phyloP scores from a whole-genome alignment of 2,113 vertebrate genomes.

The Ictalurus furcatus region DNA sequence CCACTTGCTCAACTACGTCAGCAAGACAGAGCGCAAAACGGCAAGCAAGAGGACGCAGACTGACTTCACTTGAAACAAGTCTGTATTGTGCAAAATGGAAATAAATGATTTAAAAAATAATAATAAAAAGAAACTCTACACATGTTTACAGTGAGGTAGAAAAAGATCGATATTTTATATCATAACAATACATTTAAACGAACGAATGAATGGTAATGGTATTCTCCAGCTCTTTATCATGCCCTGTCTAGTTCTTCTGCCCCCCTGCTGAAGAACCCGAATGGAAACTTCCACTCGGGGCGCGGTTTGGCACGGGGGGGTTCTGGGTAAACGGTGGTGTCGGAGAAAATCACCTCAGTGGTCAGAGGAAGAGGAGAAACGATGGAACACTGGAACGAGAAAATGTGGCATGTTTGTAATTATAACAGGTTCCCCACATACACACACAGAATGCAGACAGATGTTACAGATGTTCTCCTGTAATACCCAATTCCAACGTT shows the following conservation, averaged over 20 bases:
- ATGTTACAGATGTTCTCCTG: neutral
- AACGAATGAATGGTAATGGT: too few relatives aligned
- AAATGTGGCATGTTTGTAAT: neutral
- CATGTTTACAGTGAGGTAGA: neutral
- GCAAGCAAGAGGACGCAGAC: neutral
- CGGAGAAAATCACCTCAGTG: constrained; percentile 66
- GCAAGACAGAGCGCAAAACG: neutral
- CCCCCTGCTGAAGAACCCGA: constrained; percentile 69
- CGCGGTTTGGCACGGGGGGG: constrained; percentile 57
- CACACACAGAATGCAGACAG: neutral
- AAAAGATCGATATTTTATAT: neutral
- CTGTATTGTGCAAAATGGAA: constrained; percentile 56
- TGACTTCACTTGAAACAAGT: constrained; percentile 24
- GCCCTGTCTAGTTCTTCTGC: constrained; percentile 62
- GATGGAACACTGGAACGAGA: constrained; percentile 64
- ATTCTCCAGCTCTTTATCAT: neutral
- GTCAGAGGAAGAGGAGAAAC: constrained; percentile 61
- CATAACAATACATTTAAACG: too few relatives aligned
- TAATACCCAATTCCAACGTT: neutral
- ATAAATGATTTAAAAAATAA: constrained; percentile 20
- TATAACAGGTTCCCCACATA: neutral
- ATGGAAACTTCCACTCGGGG: constrained; percentile 70
- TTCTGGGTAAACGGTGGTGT: constrained; percentile 67
- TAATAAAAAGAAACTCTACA: neutral
- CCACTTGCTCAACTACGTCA: constrained; percentile 81